Evolutionary conservation across 2,888 invertebrate genomes (phyloP), one percentile per base, ranked within the genome.

Genomic region (Salpingus planirostris): DNA sequence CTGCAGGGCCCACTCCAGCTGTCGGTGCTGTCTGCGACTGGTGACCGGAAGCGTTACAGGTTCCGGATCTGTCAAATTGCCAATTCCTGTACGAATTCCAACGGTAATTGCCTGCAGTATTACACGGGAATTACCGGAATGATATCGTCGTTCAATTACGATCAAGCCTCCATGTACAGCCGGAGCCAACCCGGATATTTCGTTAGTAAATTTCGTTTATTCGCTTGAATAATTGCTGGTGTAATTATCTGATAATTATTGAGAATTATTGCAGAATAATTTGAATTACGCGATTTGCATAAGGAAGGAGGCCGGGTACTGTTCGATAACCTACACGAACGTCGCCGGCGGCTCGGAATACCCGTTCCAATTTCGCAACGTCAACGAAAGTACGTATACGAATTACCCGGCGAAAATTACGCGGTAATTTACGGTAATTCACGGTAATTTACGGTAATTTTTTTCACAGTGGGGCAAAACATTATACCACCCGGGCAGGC

Each of bases 221-320:
- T 18, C 18, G 18, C 18, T 18, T 18, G 18, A 18, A 18, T 6
- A 8, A 18, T 18, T 18, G 18, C 18, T 18, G 5, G 5, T 18
- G 8, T 18, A 8, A 8, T 18, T 18, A 18, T 18, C 8, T 5
- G 18, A 6, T 18, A 5, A 18, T 18, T 18, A 8, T 18, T 18
- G 5, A 18, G n/a, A 27, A 33, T 11, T 27, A 27, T 74, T 73
- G 15, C 57, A 84, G 84, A 85, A 83, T 52, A 81, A 84, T 57
- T 59, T 84, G 2, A 84, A 85, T 55, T 85, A 85, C 55, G 82
- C 77, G 1, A 78, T 83, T 42, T 85, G 84, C 53, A 73, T 84
- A 40, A 60, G 71, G 46, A 71, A 79, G 36, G 67, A 67, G 15
- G 59, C 70, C 15, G 75, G 73, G 14, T 73, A 73, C 29, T 85